Base-by-base conservation (phyloP, 2,888 invertebrate species). In the Cryptosula pallasiana region DNA sequence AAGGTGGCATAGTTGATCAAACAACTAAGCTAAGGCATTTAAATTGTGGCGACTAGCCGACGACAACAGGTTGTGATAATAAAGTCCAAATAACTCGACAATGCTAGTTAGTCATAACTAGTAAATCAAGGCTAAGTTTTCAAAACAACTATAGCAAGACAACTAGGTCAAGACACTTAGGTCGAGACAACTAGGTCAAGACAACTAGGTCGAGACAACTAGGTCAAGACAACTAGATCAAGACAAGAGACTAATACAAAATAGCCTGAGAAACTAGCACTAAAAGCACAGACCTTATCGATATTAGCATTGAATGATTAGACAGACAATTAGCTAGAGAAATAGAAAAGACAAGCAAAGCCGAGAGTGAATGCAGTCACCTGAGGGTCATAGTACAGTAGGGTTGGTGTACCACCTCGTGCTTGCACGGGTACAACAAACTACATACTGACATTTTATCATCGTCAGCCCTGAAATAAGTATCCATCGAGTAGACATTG, bases 371-470 rank as follows among this genome's bases (percentile, higher is more conserved):
- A 27, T 5, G 27, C 3, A 3, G 16, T 63, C 63, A 63, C 63
- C 63, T 63, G 63, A 63, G 27, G 13, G 32, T 32, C 25, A 45
- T 45, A 20, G 27, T 20, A 63, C 32, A 63, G 63, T 63, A 32
- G 34, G 63, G 63, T 9, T 63, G 29, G 32, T 63, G 63, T 9
- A 63, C 29, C 32, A 32, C 32, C 34, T 63, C 63, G 32, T 63
- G 63, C 25, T 57, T 20, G 32, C 32, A 27, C 2, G 29, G 32
- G 32, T 63, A 63, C 27, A 63, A 63, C 32, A 63, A 63, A 63
- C 63, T 63, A 63, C 29, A 29, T 63, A 63, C 63, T 32, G 63
- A 63, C 32, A 63, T 32, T 63, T 63, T 63, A 63, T 63, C 63
- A 32, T 63, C 63, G 25, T 25, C 20, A 13, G 29, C 25, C 25